A percentile compares a stretch with the other conserved stretches of the same genome.
Evolutionary conservation across 2,797 vertebrate species (phyloP).

Genomic region (Chromobotia macracanthus): DNA sequence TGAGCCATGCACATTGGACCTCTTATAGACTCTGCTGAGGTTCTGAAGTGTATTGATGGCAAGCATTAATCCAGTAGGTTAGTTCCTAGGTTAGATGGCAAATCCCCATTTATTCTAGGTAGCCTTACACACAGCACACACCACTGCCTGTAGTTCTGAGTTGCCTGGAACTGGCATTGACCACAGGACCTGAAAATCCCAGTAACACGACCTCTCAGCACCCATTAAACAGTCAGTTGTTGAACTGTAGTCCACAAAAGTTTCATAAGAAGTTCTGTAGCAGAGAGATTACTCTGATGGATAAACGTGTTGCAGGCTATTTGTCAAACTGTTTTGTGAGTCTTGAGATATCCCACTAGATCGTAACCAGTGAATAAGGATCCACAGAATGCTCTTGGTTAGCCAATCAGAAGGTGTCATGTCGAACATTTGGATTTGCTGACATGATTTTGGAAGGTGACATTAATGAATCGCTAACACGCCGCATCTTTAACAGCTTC

Average conservation of each 20-base stretch:
- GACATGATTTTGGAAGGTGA: not conserved
- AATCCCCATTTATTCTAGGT: not conserved
- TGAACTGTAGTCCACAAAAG: too few species aligned
- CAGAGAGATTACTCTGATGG: constrained; percentile 15
- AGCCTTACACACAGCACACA: not conserved
- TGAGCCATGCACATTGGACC: constrained; percentile 51
- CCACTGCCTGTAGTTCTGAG: constrained; percentile 45
- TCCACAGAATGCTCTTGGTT: not conserved
- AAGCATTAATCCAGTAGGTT: constrained; percentile 39
- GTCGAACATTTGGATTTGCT: not conserved
- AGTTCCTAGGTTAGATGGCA: not conserved
- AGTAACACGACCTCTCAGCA: constrained; percentile 57
- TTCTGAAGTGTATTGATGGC: constrained; percentile 62
- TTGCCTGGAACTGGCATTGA: constrained; percentile 59
- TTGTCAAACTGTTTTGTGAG: not conserved
- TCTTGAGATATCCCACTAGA: too few species aligned
- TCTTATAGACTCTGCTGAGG: constrained; percentile 57
- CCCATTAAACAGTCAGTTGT: not conserved
- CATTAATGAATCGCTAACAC: not conserved
- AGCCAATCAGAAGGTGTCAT: constrained; percentile 1
- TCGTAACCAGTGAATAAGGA: too few species aligned
- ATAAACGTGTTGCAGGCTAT: constrained; percentile 11
- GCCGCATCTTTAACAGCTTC: not conserved
- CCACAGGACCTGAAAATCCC: constrained; percentile 55
- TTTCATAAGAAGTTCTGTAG: not conserved